Base-by-base conservation (phyloP, 2,797 vertebrate species). In the Geotrypetes seraphini region DNA sequence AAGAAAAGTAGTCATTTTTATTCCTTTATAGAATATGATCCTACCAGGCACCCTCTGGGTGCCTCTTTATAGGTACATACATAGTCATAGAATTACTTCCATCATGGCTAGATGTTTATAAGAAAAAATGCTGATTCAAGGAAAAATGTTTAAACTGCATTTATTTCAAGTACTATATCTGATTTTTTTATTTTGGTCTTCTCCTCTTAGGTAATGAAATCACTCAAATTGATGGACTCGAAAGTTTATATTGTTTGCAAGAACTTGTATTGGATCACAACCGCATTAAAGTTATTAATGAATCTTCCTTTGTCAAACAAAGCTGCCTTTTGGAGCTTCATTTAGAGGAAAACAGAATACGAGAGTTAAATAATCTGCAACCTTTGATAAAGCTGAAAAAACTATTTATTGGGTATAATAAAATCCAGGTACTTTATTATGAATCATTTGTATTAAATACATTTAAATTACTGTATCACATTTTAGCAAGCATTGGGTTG, bases 211-310 rank as follows among this genome's bases (percentile, higher is more conserved):
- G 79, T 22, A 93, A 94, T 59, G 84, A 88, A 22, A 89, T 93
- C 50, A 84, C 72, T 45, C 86, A 85, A 17, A 78, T 86, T 39
- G 88, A 95, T 52, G 88, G 88, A 16, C 61, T 92, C 48, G 87
- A 92, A 36, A 79, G 81, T 17, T 69, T 93, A 43, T 33, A 45
- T 3, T 53, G 61, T 23, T 83, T 94, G 19, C 72, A 75, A 51
- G 78, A 91, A 40, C 47, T 96, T 36, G 74, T 84, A 13, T 53
- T 94, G 33, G 83, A 90, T 65, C 79, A 57, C 57, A 94, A 95
- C 64, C 65, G 72, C 12, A 83, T 92, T 49, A 83, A 80, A 69
- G 33, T 45, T 2, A 71, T 92, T 50, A 40, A 51, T 3, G 76
- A 83, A 30, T 83, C 46, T 59, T 90, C 87, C 14, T 85, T 92